These are phyloP conservation scores for Rotaria socialis DNA, from an alignment of 2,888 invertebrate species.

Conservation along the genomic window DNA sequence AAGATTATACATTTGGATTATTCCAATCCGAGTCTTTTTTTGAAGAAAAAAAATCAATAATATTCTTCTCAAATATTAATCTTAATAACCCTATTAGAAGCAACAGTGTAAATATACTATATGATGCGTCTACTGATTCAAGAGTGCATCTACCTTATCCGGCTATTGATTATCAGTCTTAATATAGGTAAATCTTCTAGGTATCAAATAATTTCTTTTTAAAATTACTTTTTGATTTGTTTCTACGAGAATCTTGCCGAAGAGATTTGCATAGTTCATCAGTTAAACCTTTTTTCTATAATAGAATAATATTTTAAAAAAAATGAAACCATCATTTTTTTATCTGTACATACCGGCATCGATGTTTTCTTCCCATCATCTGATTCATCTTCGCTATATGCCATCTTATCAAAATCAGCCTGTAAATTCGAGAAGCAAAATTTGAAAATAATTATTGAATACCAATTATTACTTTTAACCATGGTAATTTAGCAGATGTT, in stretches of 20 bases:
- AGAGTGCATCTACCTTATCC: no score
- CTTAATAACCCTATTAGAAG: no score
- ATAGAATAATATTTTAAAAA: not conserved
- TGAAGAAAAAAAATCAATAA: no score
- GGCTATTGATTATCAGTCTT: no score
- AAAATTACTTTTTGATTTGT: not conserved
- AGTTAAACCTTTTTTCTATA: not conserved
- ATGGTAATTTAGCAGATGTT: conserved; percentile 13
- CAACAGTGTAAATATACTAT: no score
- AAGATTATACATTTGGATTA: no score
- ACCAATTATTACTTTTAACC: not conserved
- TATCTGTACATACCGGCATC: not conserved
- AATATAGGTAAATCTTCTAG: no score
- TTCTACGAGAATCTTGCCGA: not conserved
- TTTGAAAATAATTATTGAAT: not conserved
- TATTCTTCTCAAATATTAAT: no score
- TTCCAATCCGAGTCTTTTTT: no score
- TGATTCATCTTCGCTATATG: conserved; percentile 33
- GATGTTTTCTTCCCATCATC: not conserved
- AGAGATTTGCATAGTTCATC: conserved; percentile 12
- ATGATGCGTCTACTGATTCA: no score
- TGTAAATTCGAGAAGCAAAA: not conserved
- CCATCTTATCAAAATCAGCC: conserved; percentile 32
- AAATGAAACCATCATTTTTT: not conserved
- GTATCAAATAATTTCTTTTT: not conserved